Evolutionary conservation across 2,888 invertebrate genomes (phyloP), one percentile per base, ranked within the genome.

Genomic region (Aricia artaxerxes): DNA sequence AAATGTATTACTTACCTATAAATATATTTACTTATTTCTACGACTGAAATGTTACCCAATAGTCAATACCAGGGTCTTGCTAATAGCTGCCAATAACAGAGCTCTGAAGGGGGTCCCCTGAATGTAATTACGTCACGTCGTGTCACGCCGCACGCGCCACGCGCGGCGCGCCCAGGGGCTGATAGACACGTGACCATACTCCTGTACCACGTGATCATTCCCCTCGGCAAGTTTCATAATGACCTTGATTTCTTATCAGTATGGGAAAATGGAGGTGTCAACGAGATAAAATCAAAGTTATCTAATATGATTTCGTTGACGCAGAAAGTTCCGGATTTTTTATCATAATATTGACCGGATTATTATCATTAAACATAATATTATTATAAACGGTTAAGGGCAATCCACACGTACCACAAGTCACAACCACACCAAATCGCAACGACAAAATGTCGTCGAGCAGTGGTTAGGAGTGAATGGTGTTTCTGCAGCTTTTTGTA

Each of bases 21-120:
- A 40, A 40, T 4, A 40, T 40, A 5, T 6, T 44, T 49, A 49
- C 49, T 11, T 49, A 9, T 49, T 2, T 1, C 61, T 61, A 7
- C 61, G 7, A 61, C n/a, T 61, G 24, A 24, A 24, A 24, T 61
- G 2, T 61, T 13, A 5, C 24, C n/a, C 1, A 61, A 61, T 24
- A 61, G 24, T 61, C 61, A 61, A 61, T 24, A 24, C 24, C 61
- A 61, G 24, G n/a, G 24, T 24, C 24, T 24, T 24, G 61, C 24
- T 69, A 69, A 69, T 69, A 69, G 69, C 35, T 69, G 69, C 69
- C 69, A 69, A 35, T 35, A 69, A 69, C 69, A 69, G 4, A 13
- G 35, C 69, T 69, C 35, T 1, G 69, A 24, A 61, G 69, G 69
- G 69, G 35, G 31, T 31, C 31, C 35, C 35, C 69, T 24, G 49